Base-by-base conservation (phyloP, 2,113 vertebrate genomes). In the Jacana jacana region DNA sequence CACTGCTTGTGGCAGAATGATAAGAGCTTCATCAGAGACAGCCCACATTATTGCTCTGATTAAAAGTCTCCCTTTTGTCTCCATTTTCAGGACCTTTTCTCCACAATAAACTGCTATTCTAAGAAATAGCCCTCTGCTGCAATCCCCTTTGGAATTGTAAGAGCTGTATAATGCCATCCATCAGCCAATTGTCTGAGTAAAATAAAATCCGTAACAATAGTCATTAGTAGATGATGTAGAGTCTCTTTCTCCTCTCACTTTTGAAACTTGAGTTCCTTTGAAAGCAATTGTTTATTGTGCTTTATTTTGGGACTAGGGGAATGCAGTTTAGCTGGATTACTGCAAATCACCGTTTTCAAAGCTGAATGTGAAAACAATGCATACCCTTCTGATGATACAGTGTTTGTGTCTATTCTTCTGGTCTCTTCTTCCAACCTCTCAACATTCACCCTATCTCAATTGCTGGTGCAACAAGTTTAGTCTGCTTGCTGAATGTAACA, bases 41-140 rank as follows among this genome's bases (percentile, higher is more conserved):
- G 27, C 25, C 33, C 60, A 88, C 60, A 80, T 91, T 88, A 91
- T 24, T 28, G 8, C 33, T 83, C 71, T 94, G 90, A 95, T 94
- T 97, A 91, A 95, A 95, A 96, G 71, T 55, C 58, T 83, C 64
- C 15, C 52, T 91, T 95, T 93, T 88, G 82, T 91, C 80, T 89
- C 68, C 71, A 81, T 91, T 96, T 93, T 81, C 79, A 93, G 46
- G 72, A 83, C 33, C 49, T 83, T 89, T 95, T 78, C 71, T 80
- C 49, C 58, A 82, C 81, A 86, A 68, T 71, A 88, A 91, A 86
- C 51, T 39, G 71, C 60, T 93, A 10, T 83, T 77, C 40, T 81
- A 77, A 91, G 89, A 93, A 90, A 55, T 25, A 88, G 18, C 54
- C 40, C 37, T 86, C 54, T 86, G 40, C 28, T 66, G 39, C 54